Base-by-base conservation (phyloP, 2,113 vertebrate species). In the Nannobrachium achirus region DNA sequence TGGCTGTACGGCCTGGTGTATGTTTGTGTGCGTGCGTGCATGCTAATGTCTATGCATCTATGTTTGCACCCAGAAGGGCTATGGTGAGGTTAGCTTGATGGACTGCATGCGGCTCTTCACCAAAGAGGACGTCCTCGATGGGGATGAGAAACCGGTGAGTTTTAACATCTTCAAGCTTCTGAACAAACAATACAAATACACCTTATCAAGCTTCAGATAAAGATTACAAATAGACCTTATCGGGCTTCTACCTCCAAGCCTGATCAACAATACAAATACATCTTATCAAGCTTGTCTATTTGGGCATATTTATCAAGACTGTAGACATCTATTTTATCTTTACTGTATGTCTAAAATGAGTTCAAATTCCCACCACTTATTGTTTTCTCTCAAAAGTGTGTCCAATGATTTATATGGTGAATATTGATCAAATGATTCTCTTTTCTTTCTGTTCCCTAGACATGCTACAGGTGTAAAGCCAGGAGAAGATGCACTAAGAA, bases 81-180 rank as follows among this genome's bases (percentile, higher is more conserved):
- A 95, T 0, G 93, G 96, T 44, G 97, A 98, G 79, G 96, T 98
- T 73, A 98, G 95, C 2, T 87, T 99, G 56, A 96, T 96, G 93
- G 98, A 99, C 87, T 99, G 98, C 80, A 92, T 99, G 89, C 89
- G 96, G 65, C 95, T 99, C 83, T 99, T 99, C 93, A 99, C 98
- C 91, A 99, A 99, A 92, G 97, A 98, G 81, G 98, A 99, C 0
- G 90, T 99, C 67, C 93, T 99, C 8, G 97, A 99, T 0, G 98
- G 98, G 0, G 97, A 99, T 0, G 97, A 99, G 80, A 99, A 99
- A 79, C 98, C 98, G 40, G 98, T 99, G 84, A 2, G 86, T 90
- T 1, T 73, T 33, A 33, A 33, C 25, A 33, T 33, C 3, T 33
- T 33, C 25, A 33, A 33, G 25, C 25, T 33, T 33, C 25, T 33